Percentiles rank a stretch among this genome's conserved stretches.
Conservation (phyloP, 2,888 invertebrate genomes). For the Cenopis cana region DNA sequence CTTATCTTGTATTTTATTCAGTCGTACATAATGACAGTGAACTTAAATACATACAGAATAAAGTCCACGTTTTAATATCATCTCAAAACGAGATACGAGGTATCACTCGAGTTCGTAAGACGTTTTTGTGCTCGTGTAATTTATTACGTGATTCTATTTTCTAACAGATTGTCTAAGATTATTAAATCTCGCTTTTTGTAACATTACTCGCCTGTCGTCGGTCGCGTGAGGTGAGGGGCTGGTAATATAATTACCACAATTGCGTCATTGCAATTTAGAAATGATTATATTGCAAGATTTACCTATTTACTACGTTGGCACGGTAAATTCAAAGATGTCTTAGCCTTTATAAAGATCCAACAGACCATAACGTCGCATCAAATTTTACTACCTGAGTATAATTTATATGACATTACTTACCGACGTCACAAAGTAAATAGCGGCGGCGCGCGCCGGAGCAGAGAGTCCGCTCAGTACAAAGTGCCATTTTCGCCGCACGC, state of each 20-base stretch:
- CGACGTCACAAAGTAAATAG: too few species aligned
- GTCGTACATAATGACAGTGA: neutral
- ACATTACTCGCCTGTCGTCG: slow-evolving; percentile 20
- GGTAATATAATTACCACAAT: neutral
- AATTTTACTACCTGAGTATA: too few species aligned
- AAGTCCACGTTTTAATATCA: slow-evolving; percentile 1
- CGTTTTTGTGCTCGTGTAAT: slow-evolving; percentile 58
- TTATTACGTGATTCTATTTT: slow-evolving; percentile 73
- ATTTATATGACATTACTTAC: too few species aligned
- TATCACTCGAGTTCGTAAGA: slow-evolving; percentile 40
- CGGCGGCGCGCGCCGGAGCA: too few species aligned
- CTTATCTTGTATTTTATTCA: neutral
- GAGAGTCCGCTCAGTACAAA: too few species aligned
- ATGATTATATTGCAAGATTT: neutral
- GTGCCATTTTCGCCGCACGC: too few species aligned
- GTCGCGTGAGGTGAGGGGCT: slow-evolving; percentile 19
- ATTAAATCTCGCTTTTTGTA: slow-evolving; percentile 51
- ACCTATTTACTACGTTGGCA: neutral
- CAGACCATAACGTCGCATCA: too few species aligned
- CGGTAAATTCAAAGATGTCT: neutral
- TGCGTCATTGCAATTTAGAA: slow-evolving; percentile 18
- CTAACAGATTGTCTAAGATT: slow-evolving; percentile 57
- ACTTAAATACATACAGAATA: neutral
- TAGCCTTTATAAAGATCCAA: neutral
- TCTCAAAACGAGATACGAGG: neutral